Conservation (phyloP, 2,113 vertebrate genomes). For the Pluvialis apricaria region DNA sequence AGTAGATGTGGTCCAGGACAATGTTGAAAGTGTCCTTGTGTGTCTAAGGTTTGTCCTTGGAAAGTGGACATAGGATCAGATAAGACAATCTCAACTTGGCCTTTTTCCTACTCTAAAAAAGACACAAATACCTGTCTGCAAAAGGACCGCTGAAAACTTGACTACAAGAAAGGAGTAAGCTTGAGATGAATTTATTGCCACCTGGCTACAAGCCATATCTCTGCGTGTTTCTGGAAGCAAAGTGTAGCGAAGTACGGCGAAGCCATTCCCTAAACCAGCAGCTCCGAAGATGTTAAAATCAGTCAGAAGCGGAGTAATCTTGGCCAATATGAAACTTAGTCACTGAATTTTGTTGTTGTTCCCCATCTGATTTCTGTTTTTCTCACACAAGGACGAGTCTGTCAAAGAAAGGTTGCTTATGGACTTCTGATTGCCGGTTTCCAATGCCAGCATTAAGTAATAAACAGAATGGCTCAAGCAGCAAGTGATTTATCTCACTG, state of each 20-base stretch:
- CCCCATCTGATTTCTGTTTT: background rate
- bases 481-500: background rate
- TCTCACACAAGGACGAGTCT: background rate
- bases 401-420: background rate
- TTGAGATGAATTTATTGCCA: background rate
- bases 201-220: background rate
- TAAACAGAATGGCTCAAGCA: background rate
- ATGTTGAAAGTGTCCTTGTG: background rate
- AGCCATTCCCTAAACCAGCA: background rate
- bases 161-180: background rate
- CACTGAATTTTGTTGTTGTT: background rate
- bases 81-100: background rate
- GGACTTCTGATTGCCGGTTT: background rate
- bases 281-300: background rate
- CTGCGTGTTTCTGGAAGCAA: background rate
- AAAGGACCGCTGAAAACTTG: background rate
- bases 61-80: background rate
- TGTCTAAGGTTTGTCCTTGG: background rate
- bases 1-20: background rate
- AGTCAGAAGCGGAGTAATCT: background rate
- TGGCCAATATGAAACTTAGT: background rate
- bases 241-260: fast-evolving
- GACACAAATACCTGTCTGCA: background rate
- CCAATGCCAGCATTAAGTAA: background rate
- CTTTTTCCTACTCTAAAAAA: background rate